Base-by-base conservation (phyloP, 2,888 invertebrate genomes). In the Metalampra italica region DNA sequence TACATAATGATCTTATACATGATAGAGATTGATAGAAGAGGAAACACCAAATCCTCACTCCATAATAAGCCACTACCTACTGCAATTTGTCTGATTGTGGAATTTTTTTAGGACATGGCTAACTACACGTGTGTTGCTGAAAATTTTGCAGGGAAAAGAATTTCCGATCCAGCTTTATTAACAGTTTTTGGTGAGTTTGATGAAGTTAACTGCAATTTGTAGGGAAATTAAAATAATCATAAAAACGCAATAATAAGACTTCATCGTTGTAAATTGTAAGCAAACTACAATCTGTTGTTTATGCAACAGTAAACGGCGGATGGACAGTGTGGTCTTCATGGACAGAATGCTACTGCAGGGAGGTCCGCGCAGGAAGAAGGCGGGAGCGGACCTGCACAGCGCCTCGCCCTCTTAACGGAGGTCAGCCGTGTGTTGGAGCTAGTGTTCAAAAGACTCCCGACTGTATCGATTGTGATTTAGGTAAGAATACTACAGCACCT, bases 71-170 rank as follows among this genome's bases (percentile, higher is more conserved):
- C n/a, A n/a, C 22, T 22, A 22, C 5, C 22, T 22, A 22, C 5
- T 3, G 2, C 2, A 3, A 22, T 22, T 22, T 22, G 22, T 22
- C 22, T 22, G 5, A 22, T 22, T 22, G 3, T 22, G 22, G 5
- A 22, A 3, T 3, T 5, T 29, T 69, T 73, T 44, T 90, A 93
- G 85, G 97, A 98, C 86, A 95, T 95, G 86, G 98, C 96, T 60
- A 98, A 98, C 91, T 98, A 98, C 84, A 97, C 97, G 47, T 98
- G 98, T 80, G 96, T 97, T 40, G 98, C 97, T 5, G 96, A 97
- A 83, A 98, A 98, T 84, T 93, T 97, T 62, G 97, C 97, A 11
- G 96, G 95, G 29, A 95, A 95, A 71, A 91, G 97, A 56, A 91
- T 94, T 71, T 96, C 96, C 60, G 95, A 96, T 54, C 94, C 96